Evolutionary conservation across 1,140 invertebrate species (phyloP), one percentile per base, ranked within the genome.

Genomic region (Ganaspis sp.): DNA sequence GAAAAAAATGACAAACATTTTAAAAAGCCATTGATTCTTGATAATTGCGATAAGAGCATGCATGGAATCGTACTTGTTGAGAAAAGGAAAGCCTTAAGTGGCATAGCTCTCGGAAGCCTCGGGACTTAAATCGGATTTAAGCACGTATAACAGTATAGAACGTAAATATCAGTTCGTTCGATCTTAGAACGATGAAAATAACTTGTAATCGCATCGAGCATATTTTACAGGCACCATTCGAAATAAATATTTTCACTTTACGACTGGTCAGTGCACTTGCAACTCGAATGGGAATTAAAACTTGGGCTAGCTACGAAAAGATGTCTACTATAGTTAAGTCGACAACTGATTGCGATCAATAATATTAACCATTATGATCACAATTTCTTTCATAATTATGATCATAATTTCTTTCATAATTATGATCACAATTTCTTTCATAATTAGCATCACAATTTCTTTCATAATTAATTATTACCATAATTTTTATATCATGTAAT

Each of bases 211-310:
- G 86, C 83, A 79, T 73, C 81, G 75, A 78, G 78, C 64, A 79
- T 85, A 87, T 81, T 87, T 88, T 86, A 86, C 79, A 84, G 74
- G 81, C 74, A 69, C 69, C 81, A 87, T 87, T 84, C 76, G 83
- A 83, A 84, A 88, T 88, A 88, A 88, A 87, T 87, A 87, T 88
- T 87, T 87, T 83, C 82, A 86, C 72, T 86, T 86, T 85, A 86
- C 79, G 80, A 80, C 77, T 76, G 79, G 23, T 64, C 23, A 26
- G 12, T 29, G 26, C 23, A 29, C 11, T 58, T 26, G 11, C 78
- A 74, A 70, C 73, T 72, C 23, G 74, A 77, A 76, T 72, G 77
- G 69, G 80, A 82, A 80, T 83, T 81, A 79, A 83, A 83, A 81
- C 74, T 75, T 64, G 74, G 72, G 75, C 49, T 73, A 77, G 74